Base-by-base conservation (phyloP, 2,113 vertebrate species). In the Embiotoca jacksoni region DNA sequence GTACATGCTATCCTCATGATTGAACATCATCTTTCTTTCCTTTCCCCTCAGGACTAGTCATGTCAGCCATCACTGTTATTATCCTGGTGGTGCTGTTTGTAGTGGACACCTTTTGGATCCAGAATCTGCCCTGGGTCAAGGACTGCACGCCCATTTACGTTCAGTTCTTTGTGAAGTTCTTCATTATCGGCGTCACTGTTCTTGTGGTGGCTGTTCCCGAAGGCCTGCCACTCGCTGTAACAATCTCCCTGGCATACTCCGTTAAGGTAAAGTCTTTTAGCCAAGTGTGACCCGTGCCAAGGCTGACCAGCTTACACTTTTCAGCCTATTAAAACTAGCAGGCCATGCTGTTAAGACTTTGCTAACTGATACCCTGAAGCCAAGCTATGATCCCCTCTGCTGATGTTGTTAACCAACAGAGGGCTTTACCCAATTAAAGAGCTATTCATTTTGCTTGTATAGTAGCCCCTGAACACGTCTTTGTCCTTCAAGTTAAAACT, bases 91-190 rank as follows among this genome's bases (percentile, higher is more conserved):
- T 97, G 49, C 96, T 97, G 87, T 99, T 99, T 91, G 97, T 97
- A 54, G 96, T 98, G 35, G 94, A 99, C 92, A 99, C 97, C 62
- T 99, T 99, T 91, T 98, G 97, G 96, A 84, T 98, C 84, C 96
- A 98, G 92, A 95, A 96, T 72, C 92, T 96, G 83, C 94, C 94
- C 0, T 99, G 98, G 98, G 90, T 96, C 81, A 95, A 96, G 72
- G 96, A 96, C 68, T 99, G 98, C 92, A 98, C 97, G 1, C 98
- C 98, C 3, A 95, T 99, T 91, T 99, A 99, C 91, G 96, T 99
- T 85, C 98, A 99, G 84, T 99, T 98, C 92, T 99, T 99, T 86
- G 98, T 99, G 65, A 99, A 99, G 90, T 99, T 99, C 94, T 99
- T 99, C 94, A 99, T 99, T 91, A 99, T 99, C 73, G 98, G 98